Evolutionary conservation across 2,888 invertebrate species (phyloP), one percentile per base, ranked within the genome.

Genomic region (Trypoxylon attenuatum): DNA sequence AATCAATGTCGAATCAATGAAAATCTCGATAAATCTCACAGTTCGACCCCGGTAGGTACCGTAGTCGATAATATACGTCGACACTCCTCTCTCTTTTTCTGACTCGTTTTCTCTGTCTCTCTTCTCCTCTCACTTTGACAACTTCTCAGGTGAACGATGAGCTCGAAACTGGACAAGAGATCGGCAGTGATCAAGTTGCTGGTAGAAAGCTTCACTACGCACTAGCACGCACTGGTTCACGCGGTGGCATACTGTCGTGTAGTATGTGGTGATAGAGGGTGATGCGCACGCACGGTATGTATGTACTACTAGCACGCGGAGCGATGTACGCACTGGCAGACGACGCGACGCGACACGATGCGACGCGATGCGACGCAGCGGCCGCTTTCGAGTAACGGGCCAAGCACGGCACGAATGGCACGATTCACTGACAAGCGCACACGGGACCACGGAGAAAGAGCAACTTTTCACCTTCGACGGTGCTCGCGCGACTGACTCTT

Each of bases 381-480:
- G n/a, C n/a, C n/a, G n/a, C n/a, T 13, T 33, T 33, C 5, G 33
- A 33, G 33, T 33, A 33, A 33, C 33, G 33, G 33, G 33, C n/a
- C 33, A 33, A 33, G 33, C 33, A 10, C 4, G 33, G 41, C 19
- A 41, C 41, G 41, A 10, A 41, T 10, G 5, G 27, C 33, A 33
- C 33, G 13, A 10, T 5, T 5, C 5, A 33, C 33, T 33, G 33
- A n/a, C n/a, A 10, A 19, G 41, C 19, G 5, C 27, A 27, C 19
- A 10, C 16, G 41, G 5, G 41, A 41, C 25, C n/a, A 33, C 13
- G 33, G 33, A 10, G 33, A 33, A 33, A 33, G 33, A 33, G 33
- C 33, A 65, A 67, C 75, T 75, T 75, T 75, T 75, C 75, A 75
- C 75, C 75, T 75, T 75, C 75, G 68, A 68, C 75, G 65, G 58